Conservation (phyloP, 2,888 invertebrate species). For the Ypsolopha scabrella region DNA sequence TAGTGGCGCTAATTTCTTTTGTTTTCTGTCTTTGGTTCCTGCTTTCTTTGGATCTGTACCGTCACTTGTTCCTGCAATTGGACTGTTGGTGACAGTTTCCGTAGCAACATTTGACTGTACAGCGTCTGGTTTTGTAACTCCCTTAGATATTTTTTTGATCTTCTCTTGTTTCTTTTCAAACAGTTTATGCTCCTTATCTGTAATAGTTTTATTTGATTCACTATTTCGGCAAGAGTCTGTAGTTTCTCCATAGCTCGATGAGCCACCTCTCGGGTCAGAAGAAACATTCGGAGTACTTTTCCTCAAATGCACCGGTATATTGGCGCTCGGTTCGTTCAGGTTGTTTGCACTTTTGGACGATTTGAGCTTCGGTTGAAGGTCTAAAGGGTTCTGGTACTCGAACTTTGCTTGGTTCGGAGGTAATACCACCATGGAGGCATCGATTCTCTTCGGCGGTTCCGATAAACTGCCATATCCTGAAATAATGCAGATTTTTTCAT, state of each 20-base stretch:
- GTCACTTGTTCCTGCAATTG: no score
- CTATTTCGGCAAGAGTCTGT: not conserved
- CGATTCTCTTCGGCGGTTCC: conserved; percentile 25
- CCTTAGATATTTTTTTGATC: conserved; percentile 13
- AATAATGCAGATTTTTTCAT: conserved; percentile 11
- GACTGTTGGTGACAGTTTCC: no score
- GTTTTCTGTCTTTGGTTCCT: conserved; percentile 10
- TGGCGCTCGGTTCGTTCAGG: conserved; percentile 13
- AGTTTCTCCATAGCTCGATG: conserved; percentile 4
- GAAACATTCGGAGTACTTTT: conserved; percentile 35
- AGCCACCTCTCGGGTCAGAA: conserved; percentile 25
- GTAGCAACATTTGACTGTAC: no score
- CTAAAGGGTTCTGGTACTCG: no score
- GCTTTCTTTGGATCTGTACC: no score
- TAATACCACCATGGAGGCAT: conserved; percentile 29
- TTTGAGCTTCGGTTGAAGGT: conserved; percentile 1
- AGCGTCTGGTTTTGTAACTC: no score
- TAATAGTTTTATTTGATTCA: not conserved
- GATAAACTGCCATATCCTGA: conserved; percentile 23
- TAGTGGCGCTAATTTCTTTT: conserved; percentile 13
- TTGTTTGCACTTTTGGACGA: conserved; percentile 34
- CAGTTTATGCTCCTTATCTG: not conserved
- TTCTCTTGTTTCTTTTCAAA: not conserved
- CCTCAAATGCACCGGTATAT: conserved; percentile 13
- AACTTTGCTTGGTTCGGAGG: conserved; percentile 12